Base-by-base conservation (phyloP, 2,888 invertebrate genomes). In the Drosophila seclusa region DNA sequence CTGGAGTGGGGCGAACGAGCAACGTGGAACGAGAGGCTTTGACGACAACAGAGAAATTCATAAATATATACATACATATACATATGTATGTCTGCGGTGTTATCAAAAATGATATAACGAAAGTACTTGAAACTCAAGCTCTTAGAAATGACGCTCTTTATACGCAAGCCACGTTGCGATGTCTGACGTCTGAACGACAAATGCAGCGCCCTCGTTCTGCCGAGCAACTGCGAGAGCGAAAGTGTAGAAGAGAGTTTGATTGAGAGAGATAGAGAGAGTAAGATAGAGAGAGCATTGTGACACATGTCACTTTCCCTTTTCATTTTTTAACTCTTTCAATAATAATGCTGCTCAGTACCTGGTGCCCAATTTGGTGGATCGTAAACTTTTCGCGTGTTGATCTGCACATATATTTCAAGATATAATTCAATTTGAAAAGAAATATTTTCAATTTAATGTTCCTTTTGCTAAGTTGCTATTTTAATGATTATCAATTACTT, bases 291-390 rank as follows among this genome's bases (percentile, higher is more conserved):
- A 13, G 48, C 27, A 8, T 11, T 38, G 11, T 31, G 27, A 24
- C 16, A 36, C 2, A 21, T 32, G 29, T 42, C 60, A 80, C 78
- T 78, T 78, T 78, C 78, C 50, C 77, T 80, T 80, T 80, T 50
- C 24, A 58, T 31, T 62, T 62, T 32, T 42, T 21, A 62, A 50
- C 62, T 70, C 55, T 64, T 63, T 38, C 4, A 8, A 21, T 36
- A 40, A 42, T 50, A 59, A 59, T 36, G 34, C 16, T 16, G 58
- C 31, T 48, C 16, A 48, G 34, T 67, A 54, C 63, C 79, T n/a
- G 10, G 21, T 70, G 71, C 29, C 36, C 45, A 63, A 63, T 76
- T 60, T 50, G 42, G 34, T 50, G 16, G 57, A 49, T 38, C 49
- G 13, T 16, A 29, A 6, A 55, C 8, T 60, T 36, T 18, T 53